Evolutionary conservation across 37 sponge, comb jelly and placozoan genomes (phyloP), one percentile per base, ranked within the genome.

Genomic region (Eunapius fragilis): DNA sequence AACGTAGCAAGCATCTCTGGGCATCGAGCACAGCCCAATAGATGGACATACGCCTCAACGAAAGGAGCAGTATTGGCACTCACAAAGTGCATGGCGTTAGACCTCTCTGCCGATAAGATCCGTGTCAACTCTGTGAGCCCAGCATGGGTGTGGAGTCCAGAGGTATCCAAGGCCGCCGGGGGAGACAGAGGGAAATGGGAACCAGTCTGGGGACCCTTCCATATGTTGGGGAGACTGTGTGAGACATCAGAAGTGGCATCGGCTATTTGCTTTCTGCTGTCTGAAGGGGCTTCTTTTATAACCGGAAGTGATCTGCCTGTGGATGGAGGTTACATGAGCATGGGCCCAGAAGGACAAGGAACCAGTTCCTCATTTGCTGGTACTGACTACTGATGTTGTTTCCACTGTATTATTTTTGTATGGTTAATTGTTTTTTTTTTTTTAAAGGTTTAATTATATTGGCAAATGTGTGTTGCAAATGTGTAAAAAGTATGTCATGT

Each of bases 61-160:
- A 96, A 96, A 67, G 96, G 93, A 25, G 96, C 96, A 35, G 77
- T 96, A 2, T 27, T 80, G 31, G 47, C 85, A 3, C 85, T 96
- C 87, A 91, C 96, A 7, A 90, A 88, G 67, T 91, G 92, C 68
- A 95, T 91, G 96, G 96, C 96, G 33, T 85, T 93, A 0, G 96
- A 96, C 50, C 75, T 96, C 31, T 87, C 93, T 30, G 71, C 47
- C 25, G 87, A 91, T 30, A 84, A 82, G 1, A 91, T 96, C 3
- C 82, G 96, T 27, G 93, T 96, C 67, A 96, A 96, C 48, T 88
- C 91, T 0, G 76, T 96, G 48, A 93, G 93, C 76, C 96, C 96
- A 28, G 89, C 91, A 0, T 96, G 96, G 96, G 88, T 92, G 68
- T 96, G 96, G 96, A 67, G 88, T 31, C 96, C 96, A 30, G 96